These are phyloP conservation scores for Gobio occitaniae DNA, from an alignment of 2,797 vertebrate genomes.

Conservation along the genomic window DNA sequence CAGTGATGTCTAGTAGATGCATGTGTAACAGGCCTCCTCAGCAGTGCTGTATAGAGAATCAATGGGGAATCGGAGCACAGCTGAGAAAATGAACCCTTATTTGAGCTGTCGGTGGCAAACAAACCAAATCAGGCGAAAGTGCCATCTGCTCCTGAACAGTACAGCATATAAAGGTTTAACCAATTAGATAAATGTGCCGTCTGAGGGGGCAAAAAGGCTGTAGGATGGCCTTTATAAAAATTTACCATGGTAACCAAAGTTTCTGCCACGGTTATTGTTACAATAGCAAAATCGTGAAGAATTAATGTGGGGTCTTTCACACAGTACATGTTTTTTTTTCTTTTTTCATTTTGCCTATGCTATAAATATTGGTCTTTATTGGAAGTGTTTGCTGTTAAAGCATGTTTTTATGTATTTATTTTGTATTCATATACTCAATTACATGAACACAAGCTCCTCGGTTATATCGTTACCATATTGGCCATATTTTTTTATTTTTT, in stretches of 20 bases:
- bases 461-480: background rate
- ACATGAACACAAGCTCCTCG: background rate
- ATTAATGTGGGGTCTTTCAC: background rate
- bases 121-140: conserved; percentile 42
- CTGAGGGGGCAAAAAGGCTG: conserved; percentile 16
- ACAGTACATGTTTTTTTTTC: background rate
- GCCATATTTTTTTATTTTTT: background rate
- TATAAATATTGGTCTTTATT: background rate
- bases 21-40: conserved; percentile 29
- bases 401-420: too few species aligned
- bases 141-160: conserved; percentile 47
- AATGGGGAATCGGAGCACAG: conserved; percentile 49
- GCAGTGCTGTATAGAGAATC: conserved; percentile 34
- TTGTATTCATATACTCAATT: background rate
- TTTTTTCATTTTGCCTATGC: too few species aligned
- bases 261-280: background rate
- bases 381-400: background rate
- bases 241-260: conserved; percentile 7
- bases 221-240: conserved; percentile 9
- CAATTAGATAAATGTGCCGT: conserved; percentile 12
- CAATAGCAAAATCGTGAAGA: background rate
- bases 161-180: conserved; percentile 25
- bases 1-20: conserved; percentile 36
- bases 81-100: conserved; percentile 43
- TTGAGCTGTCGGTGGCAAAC: conserved; percentile 40